phyloP scores from a whole-genome alignment of 92 coral and sea anemone genomes.

The Pocillopora meandrina region DNA sequence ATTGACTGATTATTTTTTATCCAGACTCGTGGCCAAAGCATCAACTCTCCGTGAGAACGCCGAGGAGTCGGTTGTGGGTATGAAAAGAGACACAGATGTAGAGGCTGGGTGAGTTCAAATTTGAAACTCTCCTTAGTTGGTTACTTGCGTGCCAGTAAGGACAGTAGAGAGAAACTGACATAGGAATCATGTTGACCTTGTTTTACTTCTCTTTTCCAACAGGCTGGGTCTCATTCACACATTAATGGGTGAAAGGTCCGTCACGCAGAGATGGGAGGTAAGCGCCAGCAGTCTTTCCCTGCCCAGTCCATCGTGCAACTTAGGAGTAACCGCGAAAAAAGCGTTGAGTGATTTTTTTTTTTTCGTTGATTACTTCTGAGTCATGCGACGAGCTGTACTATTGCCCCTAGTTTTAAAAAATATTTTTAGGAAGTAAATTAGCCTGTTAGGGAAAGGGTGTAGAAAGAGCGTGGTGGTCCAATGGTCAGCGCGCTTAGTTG shows the following conservation, averaged over 20 bases:
- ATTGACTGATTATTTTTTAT: not conserved
- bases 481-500: no score
- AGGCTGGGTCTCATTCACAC: constrained; percentile 89
- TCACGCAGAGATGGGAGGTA: constrained; percentile 99
- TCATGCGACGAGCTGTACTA: no score
- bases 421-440: no score
- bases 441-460: no score
- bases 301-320: not conserved
- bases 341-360: no score
- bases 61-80: constrained; percentile 86
- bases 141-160: not conserved
- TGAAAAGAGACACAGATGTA: constrained; percentile 91
- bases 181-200: not conserved
- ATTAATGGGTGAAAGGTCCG: constrained; percentile 91
- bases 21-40: constrained; percentile 71
- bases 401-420: no score
- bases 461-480: no score
- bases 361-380: no score
- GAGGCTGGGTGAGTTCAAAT: constrained; percentile 80
- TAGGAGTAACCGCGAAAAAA: no score
- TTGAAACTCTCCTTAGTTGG: not conserved
- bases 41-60: constrained; percentile 78
- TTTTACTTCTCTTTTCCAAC: not conserved
- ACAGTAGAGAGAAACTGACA: not conserved
- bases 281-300: not conserved